Conservation (phyloP, 2,113 vertebrate species). For the Scolopax mira region DNA sequence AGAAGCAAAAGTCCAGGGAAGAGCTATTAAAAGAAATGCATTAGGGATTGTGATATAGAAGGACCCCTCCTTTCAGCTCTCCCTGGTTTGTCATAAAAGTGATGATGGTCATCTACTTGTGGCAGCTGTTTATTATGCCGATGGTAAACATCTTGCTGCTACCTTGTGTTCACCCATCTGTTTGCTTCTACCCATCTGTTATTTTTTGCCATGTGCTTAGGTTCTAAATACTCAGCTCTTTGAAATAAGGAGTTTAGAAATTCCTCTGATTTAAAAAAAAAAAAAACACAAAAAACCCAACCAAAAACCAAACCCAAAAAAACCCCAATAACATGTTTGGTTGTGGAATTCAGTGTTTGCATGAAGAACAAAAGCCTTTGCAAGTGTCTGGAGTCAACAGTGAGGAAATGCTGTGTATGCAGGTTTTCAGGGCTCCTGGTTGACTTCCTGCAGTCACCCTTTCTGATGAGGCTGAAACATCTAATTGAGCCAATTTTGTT, state of each 20-base stretch:
- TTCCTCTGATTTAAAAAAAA: not conserved
- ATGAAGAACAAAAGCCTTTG: not conserved
- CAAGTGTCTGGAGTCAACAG: not conserved
- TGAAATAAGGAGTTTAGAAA: constrained; percentile 5
- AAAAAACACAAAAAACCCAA: too few species aligned
- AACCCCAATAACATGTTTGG: too few species aligned
- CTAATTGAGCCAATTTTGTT: not conserved
- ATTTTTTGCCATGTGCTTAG: not conserved
- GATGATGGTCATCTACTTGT: constrained; percentile 4
- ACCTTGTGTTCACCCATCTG: constrained; percentile 46
- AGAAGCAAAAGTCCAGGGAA: not conserved
- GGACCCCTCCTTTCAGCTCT: too few species aligned
- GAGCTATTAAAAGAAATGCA: not conserved
- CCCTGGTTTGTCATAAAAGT: too few species aligned
- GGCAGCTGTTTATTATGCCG: constrained; percentile 38
- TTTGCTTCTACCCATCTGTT: constrained; percentile 38
- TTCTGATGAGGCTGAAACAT: not conserved
- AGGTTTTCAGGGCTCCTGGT: not conserved
- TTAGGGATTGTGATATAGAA: not conserved
- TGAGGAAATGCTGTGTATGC: rapidly evolving
- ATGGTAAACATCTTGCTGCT: not conserved
- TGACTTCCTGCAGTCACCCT: not conserved
- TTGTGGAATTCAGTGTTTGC: not conserved
- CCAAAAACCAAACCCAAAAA: not conserved
- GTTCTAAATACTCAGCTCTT: not conserved